Base-by-base conservation (phyloP, 1,140 invertebrate genomes). In the Tenebrio molitor region DNA sequence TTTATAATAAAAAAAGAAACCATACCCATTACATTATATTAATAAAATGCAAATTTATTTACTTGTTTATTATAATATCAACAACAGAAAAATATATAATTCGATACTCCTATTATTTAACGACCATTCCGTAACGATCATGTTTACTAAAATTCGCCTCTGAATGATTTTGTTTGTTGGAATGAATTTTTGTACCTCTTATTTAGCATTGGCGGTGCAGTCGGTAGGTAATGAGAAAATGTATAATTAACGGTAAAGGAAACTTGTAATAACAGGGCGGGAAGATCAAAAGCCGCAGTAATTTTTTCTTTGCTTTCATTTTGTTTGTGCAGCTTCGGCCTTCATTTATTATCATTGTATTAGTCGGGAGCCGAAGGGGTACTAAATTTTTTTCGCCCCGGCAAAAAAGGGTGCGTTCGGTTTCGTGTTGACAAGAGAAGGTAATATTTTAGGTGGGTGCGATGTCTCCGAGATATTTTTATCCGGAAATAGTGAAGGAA, bases 1-100 rank as follows among this genome's bases (percentile, higher is more conserved):
- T 23, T 66, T 41, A 66, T 44, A 66, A 16, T 19, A 44, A 44
- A 66, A 44, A 66, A 66, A n/a, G n/a, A n/a, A n/a, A n/a, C n/a
- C 33, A n/a, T n/a, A 15, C 36, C 34, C 36, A 10, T 42, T 66
- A 66, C 39, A 44, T 36, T 58, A 66, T 66, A 66, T 66, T 66
- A 42, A 66, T 41, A 41, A 39, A 58, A 58, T 58, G 50, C 50
- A 58, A 58, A 58, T 50, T 50, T 50, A 50, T 50, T 50, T 50
- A n/a, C n/a, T n/a, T n/a, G n/a, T n/a, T n/a, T n/a, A n/a, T n/a
- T n/a, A n/a, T n/a, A n/a, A n/a, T n/a, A n/a, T n/a, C n/a, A n/a
- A n/a, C n/a, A n/a, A n/a, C n/a, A n/a, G n/a, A n/a, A n/a, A n/a
- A n/a, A n/a, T n/a, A n/a, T n/a, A n/a, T n/a, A n/a, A n/a, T n/a